A percentile compares a stretch with the other conserved stretches of the same genome.
phyloP scores from a whole-genome alignment of 2,797 vertebrate species.

The Meriones psammophilus region DNA sequence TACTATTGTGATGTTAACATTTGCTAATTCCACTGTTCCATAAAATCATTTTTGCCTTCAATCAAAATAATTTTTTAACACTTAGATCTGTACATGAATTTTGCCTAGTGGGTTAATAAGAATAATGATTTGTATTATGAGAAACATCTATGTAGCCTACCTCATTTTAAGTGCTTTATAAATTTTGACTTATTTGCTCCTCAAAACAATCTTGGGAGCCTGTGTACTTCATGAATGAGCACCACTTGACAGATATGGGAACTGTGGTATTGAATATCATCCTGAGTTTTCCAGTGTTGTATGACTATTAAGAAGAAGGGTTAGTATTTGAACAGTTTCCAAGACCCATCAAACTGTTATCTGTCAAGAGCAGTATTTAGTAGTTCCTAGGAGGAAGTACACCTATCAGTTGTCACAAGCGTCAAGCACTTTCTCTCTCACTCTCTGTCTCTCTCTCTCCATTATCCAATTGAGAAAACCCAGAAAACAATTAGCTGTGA shows the following conservation, averaged over 20 bases:
- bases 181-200: neutral
- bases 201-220: neutral
- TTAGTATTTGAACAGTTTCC: constrained; percentile 22
- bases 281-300: neutral
- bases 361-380: constrained; percentile 29
- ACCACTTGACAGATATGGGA: constrained; percentile 9
- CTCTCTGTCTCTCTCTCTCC: neutral
- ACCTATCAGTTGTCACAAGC: neutral
- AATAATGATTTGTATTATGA: constrained; percentile 12
- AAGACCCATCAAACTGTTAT: constrained; percentile 57
- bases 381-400: constrained; percentile 32
- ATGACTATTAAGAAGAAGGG: neutral
- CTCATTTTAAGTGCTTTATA: neutral
- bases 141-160: neutral
- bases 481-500: neutral
- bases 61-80: constrained; percentile 41
- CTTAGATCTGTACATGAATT: neutral
- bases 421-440: neutral
- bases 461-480: neutral
- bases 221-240: constrained; percentile 10
- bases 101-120: constrained; percentile 2
- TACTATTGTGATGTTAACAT: neutral
- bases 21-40: neutral
- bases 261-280: neutral
- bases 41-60: neutral